These are phyloP conservation scores for Hydropsyche betteni DNA, from an alignment of 2,888 invertebrate genomes.

Conservation along the genomic window DNA sequence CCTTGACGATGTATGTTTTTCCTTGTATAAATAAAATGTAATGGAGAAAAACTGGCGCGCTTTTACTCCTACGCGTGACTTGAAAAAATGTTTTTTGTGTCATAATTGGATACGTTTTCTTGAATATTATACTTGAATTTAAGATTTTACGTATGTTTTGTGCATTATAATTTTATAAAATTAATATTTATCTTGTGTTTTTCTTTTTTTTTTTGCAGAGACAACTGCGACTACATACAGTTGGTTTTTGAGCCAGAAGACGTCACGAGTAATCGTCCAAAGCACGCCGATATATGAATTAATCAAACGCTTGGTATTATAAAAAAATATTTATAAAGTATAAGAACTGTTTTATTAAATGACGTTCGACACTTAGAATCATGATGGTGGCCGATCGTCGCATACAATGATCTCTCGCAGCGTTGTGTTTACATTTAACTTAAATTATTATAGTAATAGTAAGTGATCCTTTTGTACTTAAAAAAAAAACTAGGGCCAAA, in stretches of 20 bases:
- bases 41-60: too few relatives aligned
- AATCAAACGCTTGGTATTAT: too few relatives aligned
- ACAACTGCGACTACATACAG: not conserved
- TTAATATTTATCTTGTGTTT: conserved; percentile 1
- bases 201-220: conserved; percentile 10
- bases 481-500: conserved; percentile 18
- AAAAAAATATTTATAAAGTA: too few relatives aligned
- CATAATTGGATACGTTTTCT: too few relatives aligned
- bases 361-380: conserved; percentile 5
- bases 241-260: not conserved
- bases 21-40: too few relatives aligned
- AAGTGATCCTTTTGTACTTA: conserved; percentile 32
- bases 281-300: not conserved
- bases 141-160: too few relatives aligned
- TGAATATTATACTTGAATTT: too few relatives aligned
- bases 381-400: conserved; percentile 5
- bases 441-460: conserved; percentile 20
- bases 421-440: conserved; percentile 39
- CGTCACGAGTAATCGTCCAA: not conserved
- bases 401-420: conserved; percentile 36
- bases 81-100: too few relatives aligned
- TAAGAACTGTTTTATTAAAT: conserved; percentile 16
- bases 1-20: too few relatives aligned
- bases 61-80: too few relatives aligned
- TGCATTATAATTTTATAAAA: not conserved